These are phyloP conservation scores for Hipparchia sbordonii DNA, from an alignment of 2,888 invertebrate species.

Conservation along the genomic window DNA sequence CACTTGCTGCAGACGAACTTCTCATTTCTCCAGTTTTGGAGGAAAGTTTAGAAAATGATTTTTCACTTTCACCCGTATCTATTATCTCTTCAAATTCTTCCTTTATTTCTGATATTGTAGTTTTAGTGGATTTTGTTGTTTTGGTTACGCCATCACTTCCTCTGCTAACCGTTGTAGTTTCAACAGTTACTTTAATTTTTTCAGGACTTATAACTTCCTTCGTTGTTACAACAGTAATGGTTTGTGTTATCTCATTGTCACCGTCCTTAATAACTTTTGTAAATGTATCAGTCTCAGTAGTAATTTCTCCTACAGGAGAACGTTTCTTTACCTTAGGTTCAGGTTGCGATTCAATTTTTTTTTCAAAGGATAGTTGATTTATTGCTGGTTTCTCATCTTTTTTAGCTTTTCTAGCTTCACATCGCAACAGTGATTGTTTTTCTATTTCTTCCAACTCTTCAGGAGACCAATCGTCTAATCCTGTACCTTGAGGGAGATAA, in stretches of 20 bases:
- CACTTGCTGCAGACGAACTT: conserved; percentile 85
- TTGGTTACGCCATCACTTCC: conserved; percentile 74
- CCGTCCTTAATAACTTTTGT: conserved; percentile 74
- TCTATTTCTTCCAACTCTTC: conserved; percentile 71
- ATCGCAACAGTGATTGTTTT: conserved; percentile 52
- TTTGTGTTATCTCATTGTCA: conserved; percentile 73
- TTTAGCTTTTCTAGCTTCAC: conserved; percentile 20
- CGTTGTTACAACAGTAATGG: conserved; percentile 76
- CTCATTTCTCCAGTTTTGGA: conserved; percentile 80
- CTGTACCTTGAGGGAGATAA: conserved; percentile 73
- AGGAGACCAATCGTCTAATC: conserved; percentile 75
- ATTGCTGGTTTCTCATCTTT: conserved; percentile 54
- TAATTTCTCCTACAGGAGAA: conserved; percentile 75
- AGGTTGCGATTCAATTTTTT: conserved; percentile 50
- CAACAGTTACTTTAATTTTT: conserved; percentile 74
- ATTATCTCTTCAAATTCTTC: conserved; percentile 77
- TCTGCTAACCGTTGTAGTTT: conserved; percentile 76
- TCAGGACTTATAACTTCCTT: conserved; percentile 78
- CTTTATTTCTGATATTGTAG: conserved; percentile 76
- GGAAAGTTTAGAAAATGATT: conserved; percentile 73
- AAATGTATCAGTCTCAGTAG: conserved; percentile 74
- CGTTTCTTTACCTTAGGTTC: conserved; percentile 63
- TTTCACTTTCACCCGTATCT: conserved; percentile 76
- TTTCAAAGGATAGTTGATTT: conserved; percentile 51
- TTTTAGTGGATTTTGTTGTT: conserved; percentile 78